Percentiles rank a stretch among this genome's conserved stretches.
These are phyloP conservation scores for Lepus europaeus DNA, from an alignment of 2,113 vertebrate genomes.

Conservation along the genomic window DNA sequence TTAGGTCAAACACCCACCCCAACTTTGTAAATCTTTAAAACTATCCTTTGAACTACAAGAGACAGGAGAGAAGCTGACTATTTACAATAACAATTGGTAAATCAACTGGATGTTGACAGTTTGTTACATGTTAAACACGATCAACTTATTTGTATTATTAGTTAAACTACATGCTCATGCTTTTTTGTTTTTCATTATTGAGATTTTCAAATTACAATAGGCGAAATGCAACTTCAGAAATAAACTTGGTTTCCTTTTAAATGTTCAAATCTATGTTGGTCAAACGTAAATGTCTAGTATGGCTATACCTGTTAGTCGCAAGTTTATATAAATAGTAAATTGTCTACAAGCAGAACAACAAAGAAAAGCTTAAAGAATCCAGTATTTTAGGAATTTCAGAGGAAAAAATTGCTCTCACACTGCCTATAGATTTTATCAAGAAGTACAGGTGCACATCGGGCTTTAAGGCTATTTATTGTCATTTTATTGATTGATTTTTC, in stretches of 20 bases:
- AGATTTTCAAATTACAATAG: conserved; percentile 14
- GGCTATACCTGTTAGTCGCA: neutral
- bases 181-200: conserved; percentile 26
- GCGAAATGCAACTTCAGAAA: conserved; percentile 45
- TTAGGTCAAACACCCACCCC: too few species aligned
- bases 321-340: conserved; percentile 10
- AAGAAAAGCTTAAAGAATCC: conserved; percentile 1
- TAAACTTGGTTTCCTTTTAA: conserved; percentile 44
- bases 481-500: conserved; percentile 2
- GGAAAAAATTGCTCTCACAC: neutral
- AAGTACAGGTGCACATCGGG: neutral
- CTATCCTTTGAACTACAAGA: neutral
- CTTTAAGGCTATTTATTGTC: neutral
- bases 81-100: neutral
- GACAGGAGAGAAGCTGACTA: neutral
- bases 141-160: conserved; percentile 3
- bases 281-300: conserved; percentile 20
- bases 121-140: conserved; percentile 7
- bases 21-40: conserved; percentile 5
- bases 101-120: neutral
- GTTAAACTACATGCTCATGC: neutral
- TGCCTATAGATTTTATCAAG: conserved; percentile 39
- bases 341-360: conserved; percentile 23
- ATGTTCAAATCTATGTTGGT: neutral
- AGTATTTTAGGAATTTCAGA: neutral